Conservation (phyloP, 1,140 invertebrate species). For the Heliconius hewitsoni region DNA sequence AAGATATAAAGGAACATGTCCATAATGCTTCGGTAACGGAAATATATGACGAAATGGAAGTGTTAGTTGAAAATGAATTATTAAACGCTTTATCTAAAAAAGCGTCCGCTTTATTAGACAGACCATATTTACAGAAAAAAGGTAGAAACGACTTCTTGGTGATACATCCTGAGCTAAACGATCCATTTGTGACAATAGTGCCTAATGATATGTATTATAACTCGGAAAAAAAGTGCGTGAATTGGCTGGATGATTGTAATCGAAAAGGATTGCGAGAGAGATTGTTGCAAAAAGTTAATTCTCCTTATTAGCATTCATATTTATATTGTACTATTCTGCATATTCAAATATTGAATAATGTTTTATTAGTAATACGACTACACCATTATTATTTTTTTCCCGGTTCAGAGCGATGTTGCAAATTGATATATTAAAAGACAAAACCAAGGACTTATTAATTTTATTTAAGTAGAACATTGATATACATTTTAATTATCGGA, state of each 20-base stretch:
- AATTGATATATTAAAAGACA: too few relatives aligned
- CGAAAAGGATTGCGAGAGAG: constrained; percentile 50
- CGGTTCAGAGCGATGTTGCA: too few relatives aligned
- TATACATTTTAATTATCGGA: too few relatives aligned
- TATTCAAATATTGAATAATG: too few relatives aligned
- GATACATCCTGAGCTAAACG: constrained; percentile 36
- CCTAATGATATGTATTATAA: constrained; percentile 69
- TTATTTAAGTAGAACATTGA: too few relatives aligned
- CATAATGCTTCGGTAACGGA: not conserved
- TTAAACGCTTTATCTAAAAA: constrained; percentile 47
- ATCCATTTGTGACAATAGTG: constrained; percentile 55
- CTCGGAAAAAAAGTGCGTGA: constrained; percentile 65
- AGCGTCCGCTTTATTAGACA: constrained; percentile 48
- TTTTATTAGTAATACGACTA: too few relatives aligned
- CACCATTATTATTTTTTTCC: too few relatives aligned
- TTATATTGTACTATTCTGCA: too few relatives aligned
- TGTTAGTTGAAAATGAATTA: constrained; percentile 54
- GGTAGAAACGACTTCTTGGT: constrained; percentile 60
- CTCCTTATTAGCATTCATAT: constrained; percentile 32
- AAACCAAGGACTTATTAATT: too few relatives aligned
- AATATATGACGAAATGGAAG: constrained; percentile 36
- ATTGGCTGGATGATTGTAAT: constrained; percentile 70
- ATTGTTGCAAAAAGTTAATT: constrained; percentile 46
- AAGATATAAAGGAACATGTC: constrained; percentile 9
- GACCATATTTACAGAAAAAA: constrained; percentile 52